These are phyloP conservation scores for Rhyacophila brunnea DNA, from an alignment of 1,140 invertebrate genomes.

Conservation along the genomic window DNA sequence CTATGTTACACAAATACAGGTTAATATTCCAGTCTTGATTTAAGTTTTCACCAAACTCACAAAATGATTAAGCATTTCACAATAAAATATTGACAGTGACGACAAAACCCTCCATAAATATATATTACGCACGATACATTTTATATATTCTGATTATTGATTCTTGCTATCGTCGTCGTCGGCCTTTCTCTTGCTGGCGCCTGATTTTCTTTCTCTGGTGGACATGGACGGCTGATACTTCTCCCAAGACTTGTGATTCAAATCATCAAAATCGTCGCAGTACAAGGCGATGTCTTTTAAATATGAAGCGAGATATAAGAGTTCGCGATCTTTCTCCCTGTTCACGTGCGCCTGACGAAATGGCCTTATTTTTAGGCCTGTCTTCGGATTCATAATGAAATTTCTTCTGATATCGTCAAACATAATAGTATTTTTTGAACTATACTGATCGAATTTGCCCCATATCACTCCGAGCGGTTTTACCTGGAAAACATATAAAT, in stretches of 20 bases:
- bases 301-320: constrained; percentile 81
- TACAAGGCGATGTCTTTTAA: constrained; percentile 79
- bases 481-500: constrained; percentile 61
- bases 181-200: constrained; percentile 50
- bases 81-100: too few species aligned
- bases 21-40: too few species aligned
- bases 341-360: constrained; percentile 90
- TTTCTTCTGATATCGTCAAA: constrained; percentile 96
- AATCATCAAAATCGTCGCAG: constrained; percentile 76
- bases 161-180: constrained; percentile 34
- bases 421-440: constrained; percentile 94
- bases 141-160: constrained; percentile 1
- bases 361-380: constrained; percentile 85
- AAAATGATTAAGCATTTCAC: too few species aligned
- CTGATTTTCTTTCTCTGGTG: constrained; percentile 40
- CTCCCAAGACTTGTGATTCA: constrained; percentile 93
- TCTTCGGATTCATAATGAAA: constrained; percentile 97
- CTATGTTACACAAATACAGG: too few species aligned
- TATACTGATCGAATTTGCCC: constrained; percentile 90
- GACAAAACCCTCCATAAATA: too few species aligned
- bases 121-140: too few species aligned
- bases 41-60: too few species aligned
- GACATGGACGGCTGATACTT: constrained; percentile 64
- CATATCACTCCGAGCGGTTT: constrained; percentile 96
- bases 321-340: constrained; percentile 79